Conservation (phyloP, 2,113 vertebrate genomes). For the Ptilonorhynchus violaceus region DNA sequence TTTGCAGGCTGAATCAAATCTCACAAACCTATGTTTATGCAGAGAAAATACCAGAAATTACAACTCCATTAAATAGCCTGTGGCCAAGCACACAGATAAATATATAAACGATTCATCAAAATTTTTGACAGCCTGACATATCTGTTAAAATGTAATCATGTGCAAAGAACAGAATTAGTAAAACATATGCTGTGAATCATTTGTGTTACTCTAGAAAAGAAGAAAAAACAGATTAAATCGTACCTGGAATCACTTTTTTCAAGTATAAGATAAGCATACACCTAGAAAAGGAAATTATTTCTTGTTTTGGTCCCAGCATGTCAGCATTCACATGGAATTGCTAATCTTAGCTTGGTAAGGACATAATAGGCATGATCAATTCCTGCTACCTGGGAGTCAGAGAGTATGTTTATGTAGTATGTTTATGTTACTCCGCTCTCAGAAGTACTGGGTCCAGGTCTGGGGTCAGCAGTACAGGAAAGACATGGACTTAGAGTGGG, state of each 20-base stretch:
- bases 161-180: not conserved
- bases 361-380: not conserved
- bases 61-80: not conserved
- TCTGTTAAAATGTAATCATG: not conserved
- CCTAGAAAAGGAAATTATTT: not conserved
- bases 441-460: not conserved
- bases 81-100: not conserved
- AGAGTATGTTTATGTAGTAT: not conserved
- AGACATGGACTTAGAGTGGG: not conserved
- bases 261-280: not conserved
- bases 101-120: not conserved
- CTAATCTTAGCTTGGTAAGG: not conserved
- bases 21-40: not conserved
- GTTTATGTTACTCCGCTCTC: not conserved
- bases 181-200: not conserved
- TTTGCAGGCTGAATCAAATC: not conserved
- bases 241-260: not conserved
- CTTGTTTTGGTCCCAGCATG: not conserved
- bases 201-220: not conserved
- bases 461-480: not conserved
- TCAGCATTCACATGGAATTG: not conserved
- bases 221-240: not conserved
- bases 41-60: not conserved
- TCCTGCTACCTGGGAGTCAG: not conserved
- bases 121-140: not conserved